A percentile compares a stretch with the other conserved stretches of the same genome.
phyloP scores from a whole-genome alignment of 2,888 invertebrate species.

The Amphimallon solstitiale region DNA sequence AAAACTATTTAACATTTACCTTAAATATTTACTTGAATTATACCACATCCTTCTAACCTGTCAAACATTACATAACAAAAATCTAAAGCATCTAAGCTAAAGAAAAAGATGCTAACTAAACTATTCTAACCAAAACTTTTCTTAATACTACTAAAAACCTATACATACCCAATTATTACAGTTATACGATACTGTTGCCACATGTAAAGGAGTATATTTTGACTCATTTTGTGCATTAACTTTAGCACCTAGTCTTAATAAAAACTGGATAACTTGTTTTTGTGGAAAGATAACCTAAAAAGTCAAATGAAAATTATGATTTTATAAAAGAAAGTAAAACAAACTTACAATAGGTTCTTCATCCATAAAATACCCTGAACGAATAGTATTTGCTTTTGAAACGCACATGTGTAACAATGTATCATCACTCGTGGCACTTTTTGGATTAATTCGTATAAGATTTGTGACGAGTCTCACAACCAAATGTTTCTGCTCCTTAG shows the following conservation, averaged over 20 bases:
- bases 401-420: constrained; percentile 88
- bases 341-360: constrained; percentile 66
- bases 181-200: constrained; percentile 81
- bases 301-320: neutral
- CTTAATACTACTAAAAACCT: no score
- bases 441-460: constrained; percentile 72
- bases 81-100: no score
- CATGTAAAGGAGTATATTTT: constrained; percentile 83
- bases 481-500: constrained; percentile 64
- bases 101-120: no score
- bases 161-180: constrained; percentile 72
- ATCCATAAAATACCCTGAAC: constrained; percentile 79
- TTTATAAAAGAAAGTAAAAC: neutral
- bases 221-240: constrained; percentile 80
- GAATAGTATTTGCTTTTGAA: constrained; percentile 79
- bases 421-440: constrained; percentile 77
- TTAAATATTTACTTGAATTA: no score
- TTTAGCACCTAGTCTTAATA: constrained; percentile 81
- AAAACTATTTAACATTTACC: no score
- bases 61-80: no score
- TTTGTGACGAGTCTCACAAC: constrained; percentile 66
- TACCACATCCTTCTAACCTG: no score
- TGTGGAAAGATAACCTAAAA: constrained; percentile 79
- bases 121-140: no score
- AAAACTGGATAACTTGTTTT: constrained; percentile 73